Evolutionary conservation across 2,797 vertebrate species (phyloP).

Genomic region (Synanceia verrucosa): DNA sequence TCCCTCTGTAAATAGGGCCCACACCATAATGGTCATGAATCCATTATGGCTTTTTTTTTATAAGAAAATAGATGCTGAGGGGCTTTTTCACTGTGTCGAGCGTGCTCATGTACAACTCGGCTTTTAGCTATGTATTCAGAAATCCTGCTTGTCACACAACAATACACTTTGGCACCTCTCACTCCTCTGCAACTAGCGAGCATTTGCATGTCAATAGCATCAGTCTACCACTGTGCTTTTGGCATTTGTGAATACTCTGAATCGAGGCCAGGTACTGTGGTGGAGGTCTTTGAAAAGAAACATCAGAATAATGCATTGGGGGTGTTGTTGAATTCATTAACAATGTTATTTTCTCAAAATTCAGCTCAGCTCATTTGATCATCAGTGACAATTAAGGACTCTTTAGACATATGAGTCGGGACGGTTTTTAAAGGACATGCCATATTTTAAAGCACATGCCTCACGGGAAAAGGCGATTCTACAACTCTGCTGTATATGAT

Average conservation of each 20-base stretch:
- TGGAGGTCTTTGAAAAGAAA: slow-evolving; percentile 62
- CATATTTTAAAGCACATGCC: slow-evolving; percentile 19
- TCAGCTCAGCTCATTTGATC: slow-evolving; percentile 39
- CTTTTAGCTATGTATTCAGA: slow-evolving; percentile 67
- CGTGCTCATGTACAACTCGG: slow-evolving; percentile 52
- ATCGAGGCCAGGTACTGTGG: slow-evolving; percentile 59
- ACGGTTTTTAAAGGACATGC: slow-evolving; percentile 10
- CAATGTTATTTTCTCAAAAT: slow-evolving; percentile 41
- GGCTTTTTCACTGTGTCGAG: slow-evolving; percentile 63
- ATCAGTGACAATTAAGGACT: slow-evolving; percentile 38
- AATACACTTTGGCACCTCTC: slow-evolving; percentile 79
- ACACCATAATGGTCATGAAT: slow-evolving; percentile 44
- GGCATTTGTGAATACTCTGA: slow-evolving; percentile 59
- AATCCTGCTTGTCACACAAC: slow-evolving; percentile 77
- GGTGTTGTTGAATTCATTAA: slow-evolving; percentile 36
- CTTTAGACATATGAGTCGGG: neutral
- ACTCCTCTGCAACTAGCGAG: slow-evolving; percentile 71
- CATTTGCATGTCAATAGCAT: slow-evolving; percentile 83
- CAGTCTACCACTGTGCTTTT: slow-evolving; percentile 72
- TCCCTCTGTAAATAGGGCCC: slow-evolving; percentile 41
- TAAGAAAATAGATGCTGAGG: slow-evolving; percentile 42
- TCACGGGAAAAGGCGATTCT: slow-evolving; percentile 24
- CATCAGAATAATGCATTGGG: slow-evolving; percentile 51
- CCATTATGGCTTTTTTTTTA: slow-evolving; percentile 37
- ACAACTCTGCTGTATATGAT: slow-evolving; percentile 10